phyloP scores from a whole-genome alignment of 2,113 vertebrate genomes.

The Rana temporaria region DNA sequence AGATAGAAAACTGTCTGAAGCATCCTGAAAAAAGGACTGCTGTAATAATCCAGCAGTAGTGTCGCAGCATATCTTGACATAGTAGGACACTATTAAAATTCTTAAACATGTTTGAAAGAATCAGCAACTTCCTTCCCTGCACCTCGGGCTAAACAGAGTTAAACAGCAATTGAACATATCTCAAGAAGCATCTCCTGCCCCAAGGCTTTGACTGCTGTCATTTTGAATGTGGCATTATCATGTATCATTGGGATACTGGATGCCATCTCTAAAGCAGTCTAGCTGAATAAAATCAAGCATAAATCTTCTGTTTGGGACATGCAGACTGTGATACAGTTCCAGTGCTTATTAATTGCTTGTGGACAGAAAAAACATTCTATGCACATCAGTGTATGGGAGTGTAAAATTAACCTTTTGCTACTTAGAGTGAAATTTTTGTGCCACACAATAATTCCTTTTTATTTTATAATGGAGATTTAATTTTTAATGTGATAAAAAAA shows the following conservation, averaged over 20 bases:
- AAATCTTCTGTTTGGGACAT: constrained; percentile 66
- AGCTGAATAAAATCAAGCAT: constrained; percentile 73
- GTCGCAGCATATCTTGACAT: constrained; percentile 61
- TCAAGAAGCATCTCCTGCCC: constrained; percentile 73
- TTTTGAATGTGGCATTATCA: constrained; percentile 69
- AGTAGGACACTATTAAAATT: constrained; percentile 69
- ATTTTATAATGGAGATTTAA: too few species aligned
- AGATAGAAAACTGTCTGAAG: constrained; percentile 4
- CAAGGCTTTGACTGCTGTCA: constrained; percentile 71
- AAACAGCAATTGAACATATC: constrained; percentile 74
- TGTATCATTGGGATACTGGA: constrained; percentile 62
- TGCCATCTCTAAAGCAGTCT: constrained; percentile 65
- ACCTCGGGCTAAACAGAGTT: constrained; percentile 72
- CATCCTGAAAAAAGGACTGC: constrained; percentile 40
- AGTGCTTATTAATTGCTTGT: constrained; percentile 68
- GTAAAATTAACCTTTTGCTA: background rate
- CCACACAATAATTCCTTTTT: too few species aligned
- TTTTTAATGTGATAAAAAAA: too few species aligned
- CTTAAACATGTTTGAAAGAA: constrained; percentile 74
- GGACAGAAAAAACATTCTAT: constrained; percentile 64
- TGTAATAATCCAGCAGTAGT: constrained; percentile 37
- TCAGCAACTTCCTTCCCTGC: constrained; percentile 68
- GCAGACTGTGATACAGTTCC: constrained; percentile 63
- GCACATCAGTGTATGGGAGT: background rate
- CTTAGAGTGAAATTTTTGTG: background rate